Conservation (phyloP, 2,797 vertebrate genomes). For the Thalassophryne amazonica region DNA sequence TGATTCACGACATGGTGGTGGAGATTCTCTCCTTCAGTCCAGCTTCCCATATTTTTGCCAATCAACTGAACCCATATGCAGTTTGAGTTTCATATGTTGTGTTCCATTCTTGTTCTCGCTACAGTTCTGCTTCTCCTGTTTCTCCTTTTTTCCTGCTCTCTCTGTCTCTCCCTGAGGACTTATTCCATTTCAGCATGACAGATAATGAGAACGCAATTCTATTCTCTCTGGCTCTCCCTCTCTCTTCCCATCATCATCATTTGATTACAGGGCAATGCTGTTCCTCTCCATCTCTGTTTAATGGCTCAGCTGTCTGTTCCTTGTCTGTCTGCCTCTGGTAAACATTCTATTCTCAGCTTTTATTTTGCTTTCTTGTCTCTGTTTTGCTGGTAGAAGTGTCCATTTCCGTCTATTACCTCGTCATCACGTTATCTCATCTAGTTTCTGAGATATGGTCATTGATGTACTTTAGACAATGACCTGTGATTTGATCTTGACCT, state of each 20-base stretch:
- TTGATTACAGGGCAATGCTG: constrained; percentile 49
- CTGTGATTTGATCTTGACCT: too few relatives aligned
- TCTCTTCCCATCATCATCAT: constrained; percentile 40
- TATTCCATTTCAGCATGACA: constrained; percentile 56
- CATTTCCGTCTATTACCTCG: too few relatives aligned
- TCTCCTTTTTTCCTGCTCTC: background rate
- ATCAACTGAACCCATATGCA: constrained; percentile 23
- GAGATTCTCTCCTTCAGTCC: background rate
- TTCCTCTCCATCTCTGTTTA: constrained; percentile 41
- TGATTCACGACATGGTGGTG: too few relatives aligned
- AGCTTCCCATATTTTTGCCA: background rate
- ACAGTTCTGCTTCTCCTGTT: background rate
- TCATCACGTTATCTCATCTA: too few relatives aligned
- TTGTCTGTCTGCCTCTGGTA: constrained; percentile 18
- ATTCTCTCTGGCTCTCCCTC: constrained; percentile 14
- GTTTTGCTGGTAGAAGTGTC: too few relatives aligned
- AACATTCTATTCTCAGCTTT: too few relatives aligned
- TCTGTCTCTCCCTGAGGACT: constrained; percentile 33
- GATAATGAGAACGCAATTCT: constrained; percentile 52
- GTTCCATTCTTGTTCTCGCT: background rate
- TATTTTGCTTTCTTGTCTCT: too few relatives aligned
- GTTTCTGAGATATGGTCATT: too few relatives aligned
- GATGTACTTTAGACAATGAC: too few relatives aligned
- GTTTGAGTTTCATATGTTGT: constrained; percentile 3
- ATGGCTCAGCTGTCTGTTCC: constrained; percentile 44